These are phyloP conservation scores for Trichosurus vulpecula DNA, from an alignment of 2,797 vertebrate species.

Conservation along the genomic window DNA sequence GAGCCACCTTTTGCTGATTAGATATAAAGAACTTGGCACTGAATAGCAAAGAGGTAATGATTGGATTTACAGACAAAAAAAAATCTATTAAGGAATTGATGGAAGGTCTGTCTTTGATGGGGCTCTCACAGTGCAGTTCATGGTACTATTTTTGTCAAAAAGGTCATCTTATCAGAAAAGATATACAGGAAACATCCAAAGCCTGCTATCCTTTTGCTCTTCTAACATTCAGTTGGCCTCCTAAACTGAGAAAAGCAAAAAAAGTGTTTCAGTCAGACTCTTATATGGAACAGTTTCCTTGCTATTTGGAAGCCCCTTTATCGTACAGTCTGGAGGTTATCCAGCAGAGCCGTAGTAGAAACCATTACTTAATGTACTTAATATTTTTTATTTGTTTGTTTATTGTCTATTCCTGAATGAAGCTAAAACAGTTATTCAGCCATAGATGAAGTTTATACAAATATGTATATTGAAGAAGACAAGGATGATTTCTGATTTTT, in stretches of 20 bases:
- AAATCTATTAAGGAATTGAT: conserved; percentile 75
- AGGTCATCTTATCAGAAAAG: conserved; percentile 74
- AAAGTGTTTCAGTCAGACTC: not conserved
- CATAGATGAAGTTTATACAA: conserved; percentile 3
- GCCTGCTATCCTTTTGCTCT: conserved; percentile 33
- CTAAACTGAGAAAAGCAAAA: not conserved
- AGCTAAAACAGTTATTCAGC: not conserved
- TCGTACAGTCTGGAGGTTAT: not conserved
- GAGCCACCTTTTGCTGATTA: conserved; percentile 64
- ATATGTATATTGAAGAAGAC: conserved; percentile 19
- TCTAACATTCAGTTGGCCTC: conserved; percentile 57
- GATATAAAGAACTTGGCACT: conserved; percentile 62
- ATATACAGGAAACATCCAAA: conserved; percentile 60
- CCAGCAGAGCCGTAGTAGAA: not conserved
- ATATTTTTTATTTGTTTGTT: not conserved
- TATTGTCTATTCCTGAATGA: not conserved
- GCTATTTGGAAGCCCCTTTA: not conserved
- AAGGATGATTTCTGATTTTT: not conserved
- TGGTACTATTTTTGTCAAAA: conserved; percentile 76
- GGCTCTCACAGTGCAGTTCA: conserved; percentile 63
- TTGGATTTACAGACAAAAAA: conserved; percentile 77
- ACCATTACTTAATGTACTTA: too few relatives aligned
- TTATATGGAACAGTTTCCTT: not conserved
- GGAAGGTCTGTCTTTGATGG: conserved; percentile 73
- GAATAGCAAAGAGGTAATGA: conserved; percentile 73